Base-by-base conservation (phyloP, 92 coral and sea anemone species). In the Phymanthus crucifer region DNA sequence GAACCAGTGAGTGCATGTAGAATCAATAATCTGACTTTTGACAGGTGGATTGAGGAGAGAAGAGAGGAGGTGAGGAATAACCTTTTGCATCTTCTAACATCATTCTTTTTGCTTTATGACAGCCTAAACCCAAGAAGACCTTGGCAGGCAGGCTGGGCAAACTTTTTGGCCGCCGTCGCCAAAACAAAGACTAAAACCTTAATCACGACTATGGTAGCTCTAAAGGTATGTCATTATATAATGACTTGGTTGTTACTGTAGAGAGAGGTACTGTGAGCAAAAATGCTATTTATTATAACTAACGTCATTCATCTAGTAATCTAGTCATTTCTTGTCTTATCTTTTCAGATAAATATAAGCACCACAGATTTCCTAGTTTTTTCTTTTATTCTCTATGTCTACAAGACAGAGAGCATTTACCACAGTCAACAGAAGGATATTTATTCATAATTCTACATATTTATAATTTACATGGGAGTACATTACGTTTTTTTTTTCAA, bases 291-390 rank as follows among this genome's bases (percentile, higher is more conserved):
- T n/a, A n/a, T n/a, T n/a, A n/a, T n/a, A n/a, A n/a, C n/a, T n/a
- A n/a, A n/a, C n/a, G n/a, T n/a, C n/a, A n/a, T n/a, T n/a, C n/a
- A n/a, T n/a, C n/a, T n/a, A n/a, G n/a, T n/a, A n/a, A n/a, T n/a
- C n/a, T n/a, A n/a, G n/a, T n/a, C n/a, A n/a, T n/a, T n/a, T n/a
- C n/a, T n/a, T 54, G 64, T 54, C 27, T 54, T 54, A 54, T 54
- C 48, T 54, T 54, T 54, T 54, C 64, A 54, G 64, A 54, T 54
- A 54, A 19, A 54, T 54, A n/a, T 54, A 19, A 54, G 64, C 64
- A 54, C 64, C 64, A 54, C 64, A 54, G 64, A 54, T 54, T 54
- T 54, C 27, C n/a, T n/a, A n/a, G n/a, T n/a, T n/a, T 54, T 54
- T 21, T 54, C 9, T 54, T 54, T 19, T 19, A 5, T 21, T 54